Base-by-base conservation (phyloP, 2,888 invertebrate genomes). In the Scelioninae gen. 2 region DNA sequence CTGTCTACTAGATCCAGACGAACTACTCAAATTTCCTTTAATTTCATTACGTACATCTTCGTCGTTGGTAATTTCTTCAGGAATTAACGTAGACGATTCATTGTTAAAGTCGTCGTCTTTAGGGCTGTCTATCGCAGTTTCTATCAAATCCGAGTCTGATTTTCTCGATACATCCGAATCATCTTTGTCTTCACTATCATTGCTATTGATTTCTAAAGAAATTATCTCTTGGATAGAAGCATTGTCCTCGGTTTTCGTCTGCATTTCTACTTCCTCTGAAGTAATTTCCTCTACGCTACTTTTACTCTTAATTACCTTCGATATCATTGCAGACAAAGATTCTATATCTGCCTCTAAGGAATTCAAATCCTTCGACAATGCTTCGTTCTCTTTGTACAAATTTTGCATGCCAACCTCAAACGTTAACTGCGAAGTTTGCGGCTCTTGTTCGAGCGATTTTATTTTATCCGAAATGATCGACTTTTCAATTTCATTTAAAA, bases 401-500 rank as follows among this genome's bases (percentile, higher is more conserved):
- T 77, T 76, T 7, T 75, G 75, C 76, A 79, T 77, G 31, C 77
- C 79, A 15, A 73, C 77, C 35, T 80, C 80, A 4, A 80, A 76
- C 13, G 70, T 76, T 64, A 57, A 61, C 46, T 50, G 77, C 6
- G 74, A 57, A 4, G 63, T 57, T 22, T 73, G 64, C 0, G 75
- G 63, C 18, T 74, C 65, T 9, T 64, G 65, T n/a, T 61, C 52
- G 45, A 58, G 39, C n/a, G 73, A 71, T 63, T 81, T 81, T 22
- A 78, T 73, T 19, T 79, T 81, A 25, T 83, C 83, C 1, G 81
- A 82, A 39, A 83, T 80, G 46, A 84, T 82, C 0, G 85, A 84
- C 63, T 83, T 84, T 50, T 85, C 85, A 13, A 83, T 81, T 60
- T 82, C 81, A 55, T 82, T 83, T 2, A 83, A 71, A 33, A 85